Evolutionary conservation across 2,797 vertebrate species (phyloP), one percentile per base, ranked within the genome.

Genomic region (Thaleichthys pacificus): DNA sequence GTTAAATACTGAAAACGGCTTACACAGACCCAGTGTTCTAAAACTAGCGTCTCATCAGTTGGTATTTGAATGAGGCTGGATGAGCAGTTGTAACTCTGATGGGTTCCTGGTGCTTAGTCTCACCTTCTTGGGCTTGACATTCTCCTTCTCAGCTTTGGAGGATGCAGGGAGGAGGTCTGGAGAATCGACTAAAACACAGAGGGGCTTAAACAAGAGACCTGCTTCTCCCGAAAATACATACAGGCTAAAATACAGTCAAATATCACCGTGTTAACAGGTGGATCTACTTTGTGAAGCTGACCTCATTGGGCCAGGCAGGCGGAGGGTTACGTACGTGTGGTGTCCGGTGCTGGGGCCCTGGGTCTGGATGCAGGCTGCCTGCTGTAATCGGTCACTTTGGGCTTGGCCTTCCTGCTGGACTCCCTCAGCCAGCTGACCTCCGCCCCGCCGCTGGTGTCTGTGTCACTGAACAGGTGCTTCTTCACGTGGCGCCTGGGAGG

Each of bases 401-500:
- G 89, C 86, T 96, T 98, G 54, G 91, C 71, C 80, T 92, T 95
- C 78, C 82, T 90, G 75, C 77, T 89, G 0, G 95, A 92, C 61
- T 95, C 93, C 56, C 68, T 93, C 9, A 98, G 86, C 97, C 97
- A 98, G 90, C 91, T 95, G 76, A 94, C 89, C 62, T 97, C 96
- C 24, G 80, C 93, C 77, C 61, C 89, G 73, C 72, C 71, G 57
- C 98, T 96, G 58, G 92, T 93, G 74, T 98, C 96, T 69, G 93
- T 93, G 84, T 98, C 96, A 91, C 95, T 98, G 73, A 98, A 98
- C 54, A 97, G 89, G 84, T 95, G 91, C 81, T 93, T 96, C 81
- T 90, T 95, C 61, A 82, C 86, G 81, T 83, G 58, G 61, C 68
- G 85, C 68, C 38, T 83, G 80, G 42, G 42, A 3, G 12, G 11